Evolutionary conservation across 2,113 vertebrate genomes (phyloP).

Genomic region (Protomyctophum bolini): DNA sequence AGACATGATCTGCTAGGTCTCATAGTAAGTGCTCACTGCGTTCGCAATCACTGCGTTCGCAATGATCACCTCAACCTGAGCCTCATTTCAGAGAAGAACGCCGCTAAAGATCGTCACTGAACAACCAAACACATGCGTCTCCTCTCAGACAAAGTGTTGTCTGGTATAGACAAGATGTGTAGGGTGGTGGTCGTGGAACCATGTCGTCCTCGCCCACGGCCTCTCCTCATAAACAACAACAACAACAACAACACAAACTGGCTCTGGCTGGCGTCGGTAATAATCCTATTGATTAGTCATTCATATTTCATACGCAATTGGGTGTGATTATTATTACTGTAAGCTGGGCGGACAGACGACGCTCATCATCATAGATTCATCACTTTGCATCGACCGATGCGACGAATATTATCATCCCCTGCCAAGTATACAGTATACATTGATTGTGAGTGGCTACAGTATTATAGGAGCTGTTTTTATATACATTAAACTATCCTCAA

Average conservation of each 20-base stretch:
- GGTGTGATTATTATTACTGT: conserved; percentile 24
- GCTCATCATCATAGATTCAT: conserved; percentile 17
- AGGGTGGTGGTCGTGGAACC: neutral
- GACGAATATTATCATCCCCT: conserved; percentile 3
- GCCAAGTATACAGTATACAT: conserved; percentile 3
- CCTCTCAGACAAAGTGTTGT: conserved; percentile 27
- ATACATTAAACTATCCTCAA: neutral
- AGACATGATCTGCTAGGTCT: too few species aligned
- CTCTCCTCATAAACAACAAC: too few species aligned
- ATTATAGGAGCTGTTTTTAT: neutral
- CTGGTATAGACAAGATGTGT: conserved; percentile 17
- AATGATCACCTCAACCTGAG: too few species aligned
- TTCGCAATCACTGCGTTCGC: too few species aligned
- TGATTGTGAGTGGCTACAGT: neutral
- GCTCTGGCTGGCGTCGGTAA: conserved; percentile 19
- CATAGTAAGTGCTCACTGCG: too few species aligned
- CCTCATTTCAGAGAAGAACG: too few species aligned
- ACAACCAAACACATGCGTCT: conserved; percentile 33
- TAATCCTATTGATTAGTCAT: conserved; percentile 34
- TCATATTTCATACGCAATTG: conserved; percentile 28
- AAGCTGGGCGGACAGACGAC: neutral
- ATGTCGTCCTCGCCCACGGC: too few species aligned
- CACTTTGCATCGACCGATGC: conserved; percentile 18
- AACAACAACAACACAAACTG: neutral
- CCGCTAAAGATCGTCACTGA: too few species aligned